Evolutionary conservation across 2,888 invertebrate genomes (phyloP), one percentile per base, ranked within the genome.

Genomic region (Eristalis arbustorum): DNA sequence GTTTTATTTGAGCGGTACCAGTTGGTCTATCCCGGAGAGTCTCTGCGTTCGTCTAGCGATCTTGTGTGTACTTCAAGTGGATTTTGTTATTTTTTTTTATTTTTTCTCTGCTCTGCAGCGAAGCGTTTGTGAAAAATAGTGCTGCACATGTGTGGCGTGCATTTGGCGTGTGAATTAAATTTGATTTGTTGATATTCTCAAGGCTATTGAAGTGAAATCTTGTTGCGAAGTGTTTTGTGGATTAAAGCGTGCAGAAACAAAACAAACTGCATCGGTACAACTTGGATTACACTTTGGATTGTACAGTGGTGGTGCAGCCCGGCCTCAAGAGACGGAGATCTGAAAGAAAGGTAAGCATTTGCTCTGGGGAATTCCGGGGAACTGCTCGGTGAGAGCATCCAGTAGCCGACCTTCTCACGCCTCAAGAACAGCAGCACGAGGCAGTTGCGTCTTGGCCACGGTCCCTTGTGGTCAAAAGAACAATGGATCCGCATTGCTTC

Each of bases 1-100:
- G 85, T 82, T 82, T 74, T 71, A 69, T 85, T 82, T 71, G 82
- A 85, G 72, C 77, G 85, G 68, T 64, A 49, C n/a, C 73, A 85
- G 81, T 57, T 77, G 66, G 18, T 22, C 37, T 37, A 37, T 13
- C 13, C 37, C 37, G 37, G 11, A 13, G 37, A 37, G n/a, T 59
- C 23, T 83, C 25, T 59, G 25, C 81, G 49, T 37, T 14, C 34
- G n/a, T 62, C 61, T 67, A 14, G 25, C 37, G 61, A 71, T 77
- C 40, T 59, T 56, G n/a, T 79, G 80, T 85, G 76, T 66, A 75
- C 76, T 57, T 42, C 61, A 77, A 80, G 76, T 85, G 84, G 28
- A 69, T 13, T 79, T 74, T 80, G 11, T 31, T 56, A 3, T 63
- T 22, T 34, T 18, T 25, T 57, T 71, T 34, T 18, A 22, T 57